Base-by-base conservation (phyloP, 2,113 vertebrate genomes). In the Phrynosoma platyrhinos region DNA sequence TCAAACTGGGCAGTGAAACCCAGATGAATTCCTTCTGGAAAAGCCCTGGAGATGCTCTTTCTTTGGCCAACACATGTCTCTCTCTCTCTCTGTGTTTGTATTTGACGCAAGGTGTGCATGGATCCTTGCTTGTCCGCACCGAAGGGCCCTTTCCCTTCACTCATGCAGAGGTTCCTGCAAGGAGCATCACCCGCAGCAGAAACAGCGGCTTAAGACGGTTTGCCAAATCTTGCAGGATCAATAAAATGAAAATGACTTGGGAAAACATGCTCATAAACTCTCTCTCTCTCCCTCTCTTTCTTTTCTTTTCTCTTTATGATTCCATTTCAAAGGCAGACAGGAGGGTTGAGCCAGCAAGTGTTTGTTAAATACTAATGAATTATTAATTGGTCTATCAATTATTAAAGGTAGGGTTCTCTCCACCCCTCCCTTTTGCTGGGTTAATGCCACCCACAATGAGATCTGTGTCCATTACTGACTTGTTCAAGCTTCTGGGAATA, bases 361-460 rank as follows among this genome's bases (percentile, higher is more conserved):
- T 93, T 95, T 95, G 94, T 95, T 95, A 95, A 95, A 95, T 80
- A 88, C 32, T 89, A 79, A 91, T 96, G 93, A 95, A 96, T 95
- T 95, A 96, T 95, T 96, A 92, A 96, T 86, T 88, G 87, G 53
- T 4, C 89, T 85, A 94, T 96, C 93, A 94, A 95, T 91, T 92
- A 95, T 95, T 96, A 92, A 95, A 92, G 87, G 87, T 72, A 25
- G 91, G 86, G 58, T 62, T 71, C 27, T 12, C 66, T 27, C 27
- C 8, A 3, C 27, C 18, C 18, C 58, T 16, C 14, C 91, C 93
- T 91, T 86, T 71, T 77, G 92, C 2, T 9, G 94, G 87, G 90
- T 95, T 94, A 94, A 94, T 66, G 92, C 83, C 86, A 30, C 83
- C 88, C 89, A 87, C 92, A 91, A 55, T 87, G 89, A 91, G 88